phyloP scores from a whole-genome alignment of 2,113 vertebrate species.

The Tenebrosternarchus preto region DNA sequence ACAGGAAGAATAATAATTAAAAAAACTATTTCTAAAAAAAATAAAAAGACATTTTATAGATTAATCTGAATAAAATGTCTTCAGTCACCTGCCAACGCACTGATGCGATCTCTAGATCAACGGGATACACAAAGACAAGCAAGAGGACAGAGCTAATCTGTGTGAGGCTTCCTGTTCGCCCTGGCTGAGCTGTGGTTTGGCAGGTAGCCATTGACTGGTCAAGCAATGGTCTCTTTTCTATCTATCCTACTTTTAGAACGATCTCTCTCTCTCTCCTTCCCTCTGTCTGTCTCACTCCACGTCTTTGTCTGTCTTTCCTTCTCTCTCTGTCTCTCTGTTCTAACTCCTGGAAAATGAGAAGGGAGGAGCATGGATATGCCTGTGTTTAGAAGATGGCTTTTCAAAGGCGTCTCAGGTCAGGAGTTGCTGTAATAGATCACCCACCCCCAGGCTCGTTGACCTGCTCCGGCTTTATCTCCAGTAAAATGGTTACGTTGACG shows the following conservation, averaged over 20 bases:
- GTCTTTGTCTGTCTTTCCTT: neutral
- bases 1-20: neutral
- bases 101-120: too few relatives aligned
- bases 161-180: slow-evolving; percentile 12
- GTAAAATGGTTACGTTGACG: slow-evolving; percentile 2
- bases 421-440: neutral
- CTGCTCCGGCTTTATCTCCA: slow-evolving; percentile 28
- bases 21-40: neutral
- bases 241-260: slow-evolving; percentile 67
- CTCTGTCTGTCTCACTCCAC: slow-evolving; percentile 9
- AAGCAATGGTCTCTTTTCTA: slow-evolving; percentile 66
- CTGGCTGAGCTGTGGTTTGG: slow-evolving; percentile 57
- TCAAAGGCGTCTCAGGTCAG: slow-evolving; percentile 36
- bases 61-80: neutral
- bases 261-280: neutral
- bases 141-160: neutral
- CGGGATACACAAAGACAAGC: neutral
- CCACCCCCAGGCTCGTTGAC: slow-evolving; percentile 29
- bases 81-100: neutral
- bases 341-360: slow-evolving; percentile 6
- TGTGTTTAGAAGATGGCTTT: slow-evolving; percentile 32
- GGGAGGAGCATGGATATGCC: neutral
- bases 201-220: slow-evolving; percentile 68
- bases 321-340: slow-evolving; percentile 8
- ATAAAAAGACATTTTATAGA: neutral